These are phyloP conservation scores for Kryptolebias marmoratus DNA, from an alignment of 2,113 vertebrate genomes.

Conservation along the genomic window DNA sequence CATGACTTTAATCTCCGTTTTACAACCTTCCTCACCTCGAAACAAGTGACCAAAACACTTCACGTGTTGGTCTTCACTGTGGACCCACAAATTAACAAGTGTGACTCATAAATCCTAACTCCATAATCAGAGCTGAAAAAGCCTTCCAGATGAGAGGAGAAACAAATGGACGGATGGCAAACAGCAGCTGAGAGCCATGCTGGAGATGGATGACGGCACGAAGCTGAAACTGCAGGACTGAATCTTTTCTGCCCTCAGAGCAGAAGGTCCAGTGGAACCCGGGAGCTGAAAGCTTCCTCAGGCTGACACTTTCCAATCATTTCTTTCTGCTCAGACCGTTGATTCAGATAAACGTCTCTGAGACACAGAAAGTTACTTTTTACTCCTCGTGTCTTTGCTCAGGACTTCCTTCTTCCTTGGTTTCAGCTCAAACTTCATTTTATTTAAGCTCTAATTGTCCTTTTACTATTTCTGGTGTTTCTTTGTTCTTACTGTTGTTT, in stretches of 20 bases:
- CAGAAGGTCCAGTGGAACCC: neutral
- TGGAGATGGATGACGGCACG: conserved; percentile 21
- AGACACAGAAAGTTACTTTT: neutral
- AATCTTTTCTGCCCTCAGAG: conserved; percentile 42
- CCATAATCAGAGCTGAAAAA: neutral
- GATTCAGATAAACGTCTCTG: neutral
- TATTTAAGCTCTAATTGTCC: no score
- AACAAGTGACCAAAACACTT: no score
- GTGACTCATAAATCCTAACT: no score
- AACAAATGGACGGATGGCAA: conserved; percentile 12
- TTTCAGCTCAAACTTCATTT: no score
- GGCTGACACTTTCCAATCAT: conserved; percentile 9
- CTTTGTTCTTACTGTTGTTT: no score
- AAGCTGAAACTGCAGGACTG: conserved; percentile 29
- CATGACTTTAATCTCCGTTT: no score
- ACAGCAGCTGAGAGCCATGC: conserved; percentile 15
- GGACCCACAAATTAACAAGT: no score
- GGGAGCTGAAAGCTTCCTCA: neutral
- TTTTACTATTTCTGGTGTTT: no score
- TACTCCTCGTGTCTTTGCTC: no score
- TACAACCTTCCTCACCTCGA: no score
- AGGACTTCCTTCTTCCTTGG: no score
- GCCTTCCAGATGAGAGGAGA: neutral
- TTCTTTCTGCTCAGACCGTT: neutral
- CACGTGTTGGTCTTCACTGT: no score